A percentile compares a stretch with the other conserved stretches of the same genome.
phyloP scores from a whole-genome alignment of 2,888 invertebrate species.

The Oeneis ivallda region DNA sequence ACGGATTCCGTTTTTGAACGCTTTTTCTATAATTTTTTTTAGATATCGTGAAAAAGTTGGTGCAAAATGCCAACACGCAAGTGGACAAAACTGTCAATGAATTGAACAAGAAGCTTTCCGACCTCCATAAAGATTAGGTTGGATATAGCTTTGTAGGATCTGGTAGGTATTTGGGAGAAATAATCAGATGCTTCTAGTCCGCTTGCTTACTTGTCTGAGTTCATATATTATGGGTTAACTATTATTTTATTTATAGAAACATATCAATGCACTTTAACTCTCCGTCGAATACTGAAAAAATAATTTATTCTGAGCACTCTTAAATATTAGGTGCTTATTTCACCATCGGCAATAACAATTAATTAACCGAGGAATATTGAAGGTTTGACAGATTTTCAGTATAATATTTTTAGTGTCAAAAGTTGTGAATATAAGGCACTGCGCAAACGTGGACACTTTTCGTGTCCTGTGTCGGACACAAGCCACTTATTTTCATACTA shows the following conservation, averaged over 20 bases:
- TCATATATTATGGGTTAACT: slow-evolving; percentile 5
- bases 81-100: slow-evolving; percentile 65
- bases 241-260: slow-evolving; percentile 9
- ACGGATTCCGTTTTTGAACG: background rate
- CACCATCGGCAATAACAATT: too few relatives aligned
- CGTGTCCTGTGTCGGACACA: too few relatives aligned
- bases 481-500: too few relatives aligned
- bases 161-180: slow-evolving; percentile 35
- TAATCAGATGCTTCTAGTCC: slow-evolving; percentile 6
- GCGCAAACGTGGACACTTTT: too few relatives aligned
- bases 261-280: background rate
- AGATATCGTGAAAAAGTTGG: slow-evolving; percentile 55
- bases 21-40: slow-evolving; percentile 42
- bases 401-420: too few relatives aligned
- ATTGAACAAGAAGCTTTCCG: slow-evolving; percentile 60
- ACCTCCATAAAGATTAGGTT: slow-evolving; percentile 56
- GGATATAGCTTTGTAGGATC: slow-evolving; percentile 25
- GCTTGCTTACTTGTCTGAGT: slow-evolving; percentile 1
- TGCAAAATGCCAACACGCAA: slow-evolving; percentile 60
- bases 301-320: background rate
- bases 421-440: too few relatives aligned
- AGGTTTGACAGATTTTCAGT: too few relatives aligned
- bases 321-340: background rate
- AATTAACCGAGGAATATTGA: too few relatives aligned
- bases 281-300: background rate